These are phyloP conservation scores for Cheilinus undulatus DNA, from an alignment of 2,113 vertebrate genomes.

Conservation along the genomic window DNA sequence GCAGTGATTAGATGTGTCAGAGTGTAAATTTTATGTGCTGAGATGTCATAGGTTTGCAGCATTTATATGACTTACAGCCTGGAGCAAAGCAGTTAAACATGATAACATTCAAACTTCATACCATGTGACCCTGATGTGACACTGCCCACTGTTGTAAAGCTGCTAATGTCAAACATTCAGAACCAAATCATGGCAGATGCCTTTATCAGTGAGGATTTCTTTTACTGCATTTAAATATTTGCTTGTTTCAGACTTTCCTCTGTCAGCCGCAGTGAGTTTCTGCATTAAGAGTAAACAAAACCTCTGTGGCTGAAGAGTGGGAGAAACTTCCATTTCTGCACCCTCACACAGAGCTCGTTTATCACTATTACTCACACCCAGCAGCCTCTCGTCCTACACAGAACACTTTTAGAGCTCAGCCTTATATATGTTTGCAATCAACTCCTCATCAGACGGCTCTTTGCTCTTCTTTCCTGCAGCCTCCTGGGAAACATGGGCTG, in stretches of 20 bases:
- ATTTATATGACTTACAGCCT: no score
- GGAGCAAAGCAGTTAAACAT: no score
- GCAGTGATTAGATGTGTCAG: no score
- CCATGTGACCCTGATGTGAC: no score
- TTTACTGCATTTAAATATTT: background rate
- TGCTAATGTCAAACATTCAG: no score
- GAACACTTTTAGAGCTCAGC: conserved; percentile 45
- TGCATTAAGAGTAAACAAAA: conserved; percentile 47
- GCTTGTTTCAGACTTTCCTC: conserved; percentile 17
- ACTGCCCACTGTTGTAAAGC: no score
- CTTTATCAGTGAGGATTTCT: background rate
- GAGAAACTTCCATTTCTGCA: conserved; percentile 49
- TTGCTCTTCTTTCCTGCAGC: background rate
- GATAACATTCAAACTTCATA: no score
- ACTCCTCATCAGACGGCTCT: conserved; percentile 47
- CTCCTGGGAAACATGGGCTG: conserved; percentile 40
- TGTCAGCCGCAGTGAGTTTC: conserved; percentile 16
- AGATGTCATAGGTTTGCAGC: no score
- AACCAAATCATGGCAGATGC: no score
- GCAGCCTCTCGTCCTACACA: conserved; percentile 35
- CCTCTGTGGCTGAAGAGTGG: conserved; percentile 55
- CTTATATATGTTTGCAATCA: conserved; percentile 66
- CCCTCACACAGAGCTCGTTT: conserved; percentile 37
- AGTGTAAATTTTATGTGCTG: no score
- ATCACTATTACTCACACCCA: conserved; percentile 63